Base-by-base conservation (phyloP, 1,140 invertebrate genomes). In the Drosophila suzukii region DNA sequence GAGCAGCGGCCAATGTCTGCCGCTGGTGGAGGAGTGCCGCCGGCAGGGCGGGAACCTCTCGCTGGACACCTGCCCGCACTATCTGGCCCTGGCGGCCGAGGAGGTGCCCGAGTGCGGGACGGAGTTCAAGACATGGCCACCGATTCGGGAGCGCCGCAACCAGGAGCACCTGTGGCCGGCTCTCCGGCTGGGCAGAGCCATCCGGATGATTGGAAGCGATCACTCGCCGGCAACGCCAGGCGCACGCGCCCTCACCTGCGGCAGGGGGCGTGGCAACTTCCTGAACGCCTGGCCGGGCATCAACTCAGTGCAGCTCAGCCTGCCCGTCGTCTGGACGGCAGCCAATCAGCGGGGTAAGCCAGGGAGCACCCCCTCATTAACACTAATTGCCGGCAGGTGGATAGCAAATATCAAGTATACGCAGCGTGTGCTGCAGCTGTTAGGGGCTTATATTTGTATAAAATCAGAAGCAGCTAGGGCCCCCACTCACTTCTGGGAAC, bases 51-150 rank as follows among this genome's bases (percentile, higher is more conserved):
- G 89, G 5, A 91, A 83, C 27, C 89, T 96, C 15, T 95, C 95
- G 0, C 94, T 94, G 0, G 96, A 96, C 89, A 96, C 96, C 0
- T 96, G 96, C 86, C 95, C 95, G 60, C 96, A 96, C 85, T 96
- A 96, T 88, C 91, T 96, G n/a, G 93, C 93, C 1, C 81, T 96
- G 10, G 92, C 92, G 36, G 93, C 95, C 13, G 95, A 96, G 76
- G 91, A 94, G 38, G 93, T 96, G 24, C 94, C 94, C 11, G 91
- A 93, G 38, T 93, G 93, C 4, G 94, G 93, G 4, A 96, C 95
- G 2, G 93, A 96, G 80, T 96, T 93, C 70, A 96, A 96, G 89
- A 96, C 96, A 62, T 95, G 94, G 76, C 96, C 96, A 4, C 96
- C 96, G 13, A 95, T 96, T 54, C 92, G 96, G 41, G 93, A 93